Base-by-base conservation (phyloP, 2,113 vertebrate genomes). In the Chaetodon trifascialis region DNA sequence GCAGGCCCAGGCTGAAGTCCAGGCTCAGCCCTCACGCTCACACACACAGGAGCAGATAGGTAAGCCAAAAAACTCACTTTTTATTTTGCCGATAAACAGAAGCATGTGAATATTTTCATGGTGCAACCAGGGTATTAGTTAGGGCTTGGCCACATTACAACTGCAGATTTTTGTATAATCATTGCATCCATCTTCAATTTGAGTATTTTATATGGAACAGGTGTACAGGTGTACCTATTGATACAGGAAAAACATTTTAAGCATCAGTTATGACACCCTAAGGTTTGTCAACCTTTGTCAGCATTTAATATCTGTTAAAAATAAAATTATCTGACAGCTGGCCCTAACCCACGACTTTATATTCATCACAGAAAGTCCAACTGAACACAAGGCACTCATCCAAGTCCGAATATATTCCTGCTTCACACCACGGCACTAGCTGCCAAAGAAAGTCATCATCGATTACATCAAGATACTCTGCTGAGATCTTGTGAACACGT, bases 11-110 rank as follows among this genome's bases (percentile, higher is more conserved):
- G 97, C 97, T 58, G 94, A 96, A 38, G 88, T 94, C 66, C 94
- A 95, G 86, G 72, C 85, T 51, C 89, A 84, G 71, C 94, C 95
- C 0, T 93, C 94, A 55, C 95, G 93, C 47, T 94, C 96, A 17
- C 94, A 96, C 55, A 83, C 89, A 46, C 96, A 96, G 86, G 95
- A 88, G 30, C 94, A 95, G 62, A 96, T 95, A 73, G 94, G 95
- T 94, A 80, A 85, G 88, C 10, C 17, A 5, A 0, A 14, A 14
- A n/a, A 88, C 11, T 36, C 15, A 30, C 25, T 30, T 2, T n/a
- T 17, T 36, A 16, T 5, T 23, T 23, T 12, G 19, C 3, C 16
- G 30, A 40, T 49, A 23, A 60, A 73, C 4, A 73, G 2, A 16
- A 38, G 5, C 23, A 15, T 23, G 68, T 30, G 4, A 60, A n/a